Evolutionary conservation across 1,140 invertebrate genomes (phyloP).

Genomic region (Drosophila seguyi): DNA sequence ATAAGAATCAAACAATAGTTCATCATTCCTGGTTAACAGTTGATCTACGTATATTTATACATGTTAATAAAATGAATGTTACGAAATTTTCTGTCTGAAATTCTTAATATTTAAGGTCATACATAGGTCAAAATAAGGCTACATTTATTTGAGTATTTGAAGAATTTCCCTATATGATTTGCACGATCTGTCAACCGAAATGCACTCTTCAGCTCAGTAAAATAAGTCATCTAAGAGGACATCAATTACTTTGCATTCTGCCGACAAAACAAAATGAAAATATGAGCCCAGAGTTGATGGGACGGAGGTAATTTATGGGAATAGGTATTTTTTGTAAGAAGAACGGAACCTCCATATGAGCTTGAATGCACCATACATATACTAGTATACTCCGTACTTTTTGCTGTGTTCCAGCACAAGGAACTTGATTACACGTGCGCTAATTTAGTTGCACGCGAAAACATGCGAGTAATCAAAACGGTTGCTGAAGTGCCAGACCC

Average conservation of each 20-base stretch:
- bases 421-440: constrained; percentile 81
- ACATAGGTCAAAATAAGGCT: too few species aligned
- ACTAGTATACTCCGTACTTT: constrained; percentile 33
- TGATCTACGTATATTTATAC: neutral
- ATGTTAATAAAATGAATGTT: neutral
- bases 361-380: constrained; percentile 33
- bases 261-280: constrained; percentile 31
- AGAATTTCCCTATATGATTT: neutral
- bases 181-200: constrained; percentile 10
- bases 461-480: constrained; percentile 82
- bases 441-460: constrained; percentile 83
- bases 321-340: neutral
- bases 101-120: neutral
- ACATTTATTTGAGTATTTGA: neutral
- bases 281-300: constrained; percentile 17
- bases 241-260: constrained; percentile 42
- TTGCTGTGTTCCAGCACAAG: constrained; percentile 49
- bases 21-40: neutral
- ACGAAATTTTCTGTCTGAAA: neutral
- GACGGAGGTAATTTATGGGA: constrained; percentile 25
- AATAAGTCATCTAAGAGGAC: constrained; percentile 20
- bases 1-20: neutral
- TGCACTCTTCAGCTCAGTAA: constrained; percentile 13
- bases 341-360: constrained; percentile 20
- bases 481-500: constrained; percentile 70